Base-by-base conservation (phyloP, 1,140 invertebrate species). In the Phocides pigmalion region DNA sequence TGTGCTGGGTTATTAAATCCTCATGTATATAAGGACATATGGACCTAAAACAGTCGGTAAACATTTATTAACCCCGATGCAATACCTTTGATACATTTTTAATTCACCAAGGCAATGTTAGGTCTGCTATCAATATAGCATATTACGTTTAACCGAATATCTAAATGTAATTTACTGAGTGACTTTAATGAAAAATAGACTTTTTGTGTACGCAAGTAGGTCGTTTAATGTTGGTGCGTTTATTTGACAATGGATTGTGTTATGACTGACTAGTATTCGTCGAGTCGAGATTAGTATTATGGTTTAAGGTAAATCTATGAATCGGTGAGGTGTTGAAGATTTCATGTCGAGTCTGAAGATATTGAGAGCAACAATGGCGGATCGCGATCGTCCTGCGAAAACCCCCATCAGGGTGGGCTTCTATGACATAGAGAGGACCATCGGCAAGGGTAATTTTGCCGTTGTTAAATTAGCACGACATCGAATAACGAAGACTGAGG, bases 361-460 rank as follows among this genome's bases (percentile, higher is more conserved):
- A 74, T 75, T 75, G 59, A 84, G 79, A 75, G 72, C 76, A 72
- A 82, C 79, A 81, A 94, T 94, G 93, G 92, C 92, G 82, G 93
- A 93, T 61, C 88, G 93, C 19, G 93, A 93, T 75, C 89, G 93
- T 82, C 91, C 91, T 81, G 86, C 88, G 71, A 96, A 96, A 89
- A 95, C 95, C 89, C 94, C 97, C 61, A 97, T 98, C 80, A 94
- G 97, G 77, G 97, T 99, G 77, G 98, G 98, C 77, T 98, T 98
- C 94, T 99, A 99, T 90, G 97, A 99, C 91, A 95, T 99, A 80
- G 97, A 98, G 85, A 95, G 96, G 82, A 99, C 98, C 64, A 99
- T 99, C 81, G 97, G 98, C 76, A 99, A 99, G 93, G 98, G 98
- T 64, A 99, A 99, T 94, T 99, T 99, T 94, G 98, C 98, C 63